Evolutionary conservation across 2,797 vertebrate genomes (phyloP), one percentile per base, ranked within the genome.

Genomic region (Bradypodion pumilum): DNA sequence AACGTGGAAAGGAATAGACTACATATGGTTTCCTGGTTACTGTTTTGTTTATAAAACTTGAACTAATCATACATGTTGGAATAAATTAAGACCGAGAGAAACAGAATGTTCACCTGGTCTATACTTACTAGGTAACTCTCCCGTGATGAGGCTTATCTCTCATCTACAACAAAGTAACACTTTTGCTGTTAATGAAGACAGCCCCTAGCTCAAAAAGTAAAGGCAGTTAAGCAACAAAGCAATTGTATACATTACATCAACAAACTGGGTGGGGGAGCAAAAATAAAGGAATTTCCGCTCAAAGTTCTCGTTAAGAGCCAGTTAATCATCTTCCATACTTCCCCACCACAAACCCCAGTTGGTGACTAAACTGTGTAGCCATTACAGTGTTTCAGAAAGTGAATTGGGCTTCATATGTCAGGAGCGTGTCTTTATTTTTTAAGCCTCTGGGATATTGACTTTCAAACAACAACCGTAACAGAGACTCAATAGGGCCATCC

Each of bases 121-220:
- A 95, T 98, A 97, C 97, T 98, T 97, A 98, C 98, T 97, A 97
- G 96, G 96, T 97, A 96, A 97, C 97, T 97, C 96, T 95, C 97
- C 97, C 96, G 93, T 96, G 96, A 96, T 97, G 97, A 97, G 96
- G 96, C 96, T 97, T 97, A 97, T 96, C 95, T 96, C 95, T 97
- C 97, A 97, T 97, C 97, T 97, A 98, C 96, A 97, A 98, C 97
- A 98, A 97, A 98, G 97, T 97, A 96, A 98, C 97, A 97, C 97
- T 98, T 97, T 95, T 97, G 97, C 97, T 97, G 96, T 97, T 96
- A 97, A 94, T 88, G 92, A 97, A 97, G 96, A 97, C 97, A 96
- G 95, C 96, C 96, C 95, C 96, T 96, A 94, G 95, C 94, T 95
- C 94, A 95, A 94, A 96, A 95, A 96, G 95, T 94, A 95, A 95